phyloP scores from a whole-genome alignment of 2,888 invertebrate species.

The Leptinotarsa juncta region DNA sequence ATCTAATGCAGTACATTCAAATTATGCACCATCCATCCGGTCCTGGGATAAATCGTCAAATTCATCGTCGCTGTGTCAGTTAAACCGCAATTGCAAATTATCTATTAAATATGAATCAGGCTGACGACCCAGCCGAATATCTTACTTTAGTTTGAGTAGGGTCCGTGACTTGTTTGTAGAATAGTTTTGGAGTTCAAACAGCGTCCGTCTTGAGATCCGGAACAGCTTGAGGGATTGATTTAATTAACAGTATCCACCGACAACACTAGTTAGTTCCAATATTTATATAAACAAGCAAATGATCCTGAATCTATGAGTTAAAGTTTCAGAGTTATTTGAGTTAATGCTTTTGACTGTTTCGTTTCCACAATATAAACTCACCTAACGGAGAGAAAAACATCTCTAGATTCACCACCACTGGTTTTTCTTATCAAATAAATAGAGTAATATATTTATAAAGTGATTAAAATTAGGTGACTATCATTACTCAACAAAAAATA shows the following conservation, averaged over 20 bases:
- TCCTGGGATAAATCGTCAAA: background rate
- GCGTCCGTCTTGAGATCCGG: constrained; percentile 31
- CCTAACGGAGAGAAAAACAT: too few species aligned
- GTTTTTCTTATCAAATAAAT: too few species aligned
- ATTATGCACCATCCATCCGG: background rate
- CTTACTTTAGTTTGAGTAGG: constrained; percentile 32
- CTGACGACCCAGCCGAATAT: constrained; percentile 17
- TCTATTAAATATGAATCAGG: constrained; percentile 22
- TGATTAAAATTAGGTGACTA: too few species aligned
- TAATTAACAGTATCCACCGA: constrained; percentile 32
- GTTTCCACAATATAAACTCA: too few species aligned
- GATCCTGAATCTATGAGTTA: background rate
- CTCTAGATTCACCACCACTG: too few species aligned
- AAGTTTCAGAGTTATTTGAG: background rate
- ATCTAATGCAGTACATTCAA: background rate
- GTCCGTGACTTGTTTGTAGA: constrained; percentile 32
- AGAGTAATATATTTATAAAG: too few species aligned
- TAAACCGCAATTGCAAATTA: constrained; percentile 11
- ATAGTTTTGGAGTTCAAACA: constrained; percentile 36
- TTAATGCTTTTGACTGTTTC: too few species aligned
- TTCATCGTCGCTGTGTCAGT: background rate
- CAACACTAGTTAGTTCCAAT: constrained; percentile 13
- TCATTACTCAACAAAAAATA: too few species aligned
- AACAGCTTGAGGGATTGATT: constrained; percentile 32
- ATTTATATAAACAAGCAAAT: constrained; percentile 21